Base-by-base conservation (phyloP, 2,888 invertebrate species). In the Chrysolina americana region DNA sequence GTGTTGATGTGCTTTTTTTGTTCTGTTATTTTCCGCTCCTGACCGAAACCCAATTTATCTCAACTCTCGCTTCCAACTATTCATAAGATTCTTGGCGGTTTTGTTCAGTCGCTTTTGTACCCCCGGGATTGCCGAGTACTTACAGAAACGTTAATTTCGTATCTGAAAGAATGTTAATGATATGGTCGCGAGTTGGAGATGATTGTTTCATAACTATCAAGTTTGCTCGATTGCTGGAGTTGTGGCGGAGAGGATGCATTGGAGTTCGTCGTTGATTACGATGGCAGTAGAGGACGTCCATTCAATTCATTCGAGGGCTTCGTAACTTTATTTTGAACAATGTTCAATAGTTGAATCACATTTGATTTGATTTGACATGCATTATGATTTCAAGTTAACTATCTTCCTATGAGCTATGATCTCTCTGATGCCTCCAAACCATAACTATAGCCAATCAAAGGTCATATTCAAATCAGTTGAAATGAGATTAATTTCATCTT, bases 1-100 rank as follows among this genome's bases (percentile, higher is more conserved):
- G 28, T 68, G 66, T 68, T 62, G 48, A 71, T 36, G 47, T 17
- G 17, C 56, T 59, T 41, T 63, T 65, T 70, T 65, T 41, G 19
- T 69, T 48, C 48, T n/a, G 44, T 21, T 56, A 41, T 53, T 59
- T 41, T 56, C 8, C 13, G 13, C 19, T 19, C 23, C 21, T 41
- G 56, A 36, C 59, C 65, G 71, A 47, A 19, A 28, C 41, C 15
- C 53, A 71, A 71, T 71, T 65, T 65, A 65, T 71, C 28, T 71
- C 53, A 53, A 59, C 28, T 65, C 71, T 65, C 56, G 56, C 41
- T 50, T 63, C 41, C 63, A 50, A 17, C 41, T 53, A 41, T 28
- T 56, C 56, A 56, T 56, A 21, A 71, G 53, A 71, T 56, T 19
- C 48, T 41, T 17, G 0, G n/a, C 28, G 36, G 23, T 21, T 62